phyloP scores from a whole-genome alignment of 2,888 invertebrate genomes.

The Stenoptilia bipunctidactyla region DNA sequence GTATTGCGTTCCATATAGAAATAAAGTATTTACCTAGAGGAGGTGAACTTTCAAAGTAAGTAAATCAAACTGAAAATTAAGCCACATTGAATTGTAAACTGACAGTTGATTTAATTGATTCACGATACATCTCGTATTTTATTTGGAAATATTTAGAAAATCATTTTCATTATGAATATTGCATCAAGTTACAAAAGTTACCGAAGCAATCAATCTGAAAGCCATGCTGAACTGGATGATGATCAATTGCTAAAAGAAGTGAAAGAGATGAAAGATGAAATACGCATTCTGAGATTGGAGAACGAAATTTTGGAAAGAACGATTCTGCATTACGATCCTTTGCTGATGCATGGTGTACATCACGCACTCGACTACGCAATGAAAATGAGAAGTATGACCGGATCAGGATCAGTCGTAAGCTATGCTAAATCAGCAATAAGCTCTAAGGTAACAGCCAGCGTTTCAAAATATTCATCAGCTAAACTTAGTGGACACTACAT shows the following conservation, averaged over 20 bases:
- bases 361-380: slow-evolving; percentile 48
- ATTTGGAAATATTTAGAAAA: too few species aligned
- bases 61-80: too few species aligned
- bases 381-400: slow-evolving; percentile 21
- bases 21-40: too few species aligned
- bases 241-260: slow-evolving; percentile 41
- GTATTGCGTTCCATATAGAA: too few species aligned
- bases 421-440: slow-evolving; percentile 33
- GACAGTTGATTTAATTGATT: too few species aligned
- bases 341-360: slow-evolving; percentile 52
- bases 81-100: too few species aligned
- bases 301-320: slow-evolving; percentile 67
- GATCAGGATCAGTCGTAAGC: slow-evolving; percentile 25
- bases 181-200: too few species aligned
- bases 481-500: slow-evolving; percentile 40
- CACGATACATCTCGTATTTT: too few species aligned
- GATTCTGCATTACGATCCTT: slow-evolving; percentile 52
- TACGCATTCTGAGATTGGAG: slow-evolving; percentile 45
- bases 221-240: slow-evolving; percentile 35
- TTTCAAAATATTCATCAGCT: slow-evolving; percentile 41
- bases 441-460: slow-evolving; percentile 30
- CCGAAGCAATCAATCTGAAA: too few species aligned
- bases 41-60: too few species aligned
- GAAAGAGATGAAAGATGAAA: slow-evolving; percentile 33
- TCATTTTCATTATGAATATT: too few species aligned